phyloP scores from a whole-genome alignment of 92 coral and sea anemone genomes.

The Muricea muricata region DNA sequence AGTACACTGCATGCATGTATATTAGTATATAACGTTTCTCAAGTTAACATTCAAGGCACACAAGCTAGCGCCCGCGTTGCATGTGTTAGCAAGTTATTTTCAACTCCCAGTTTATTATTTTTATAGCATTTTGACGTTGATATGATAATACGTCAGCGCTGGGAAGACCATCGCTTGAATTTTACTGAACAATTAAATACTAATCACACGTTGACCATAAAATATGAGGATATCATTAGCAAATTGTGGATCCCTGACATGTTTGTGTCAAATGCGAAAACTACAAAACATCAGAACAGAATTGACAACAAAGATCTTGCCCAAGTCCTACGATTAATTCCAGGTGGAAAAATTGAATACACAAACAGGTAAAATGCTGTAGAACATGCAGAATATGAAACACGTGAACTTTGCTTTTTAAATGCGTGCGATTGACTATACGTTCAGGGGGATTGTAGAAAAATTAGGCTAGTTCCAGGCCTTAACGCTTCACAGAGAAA shows the following conservation, averaged over 20 bases:
- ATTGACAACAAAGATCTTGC: conserved; percentile 30
- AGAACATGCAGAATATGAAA: background rate
- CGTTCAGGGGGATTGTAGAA: too few species aligned
- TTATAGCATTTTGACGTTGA: conserved; percentile 26
- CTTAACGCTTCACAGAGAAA: too few species aligned
- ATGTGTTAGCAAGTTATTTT: background rate
- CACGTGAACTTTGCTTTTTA: too few species aligned
- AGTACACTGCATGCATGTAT: too few species aligned
- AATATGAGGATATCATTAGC: conserved; percentile 1
- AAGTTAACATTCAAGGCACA: too few species aligned
- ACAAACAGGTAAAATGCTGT: conserved; percentile 14
- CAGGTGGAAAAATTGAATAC: conserved; percentile 24
- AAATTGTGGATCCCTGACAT: conserved; percentile 35
- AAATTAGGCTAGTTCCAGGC: too few species aligned
- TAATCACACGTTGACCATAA: conserved; percentile 9
- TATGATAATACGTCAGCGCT: background rate
- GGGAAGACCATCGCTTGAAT: conserved; percentile 29
- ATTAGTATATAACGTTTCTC: too few species aligned
- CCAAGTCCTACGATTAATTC: conserved; percentile 12
- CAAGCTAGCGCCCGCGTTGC: too few species aligned
- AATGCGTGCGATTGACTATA: too few species aligned
- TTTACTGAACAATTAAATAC: conserved; percentile 31
- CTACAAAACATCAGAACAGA: conserved; percentile 33
- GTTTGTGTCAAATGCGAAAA: conserved; percentile 26
- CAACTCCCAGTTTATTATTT: background rate